Conservation (phyloP, 2,888 invertebrate species). For the Helicoverpa assulta region DNA sequence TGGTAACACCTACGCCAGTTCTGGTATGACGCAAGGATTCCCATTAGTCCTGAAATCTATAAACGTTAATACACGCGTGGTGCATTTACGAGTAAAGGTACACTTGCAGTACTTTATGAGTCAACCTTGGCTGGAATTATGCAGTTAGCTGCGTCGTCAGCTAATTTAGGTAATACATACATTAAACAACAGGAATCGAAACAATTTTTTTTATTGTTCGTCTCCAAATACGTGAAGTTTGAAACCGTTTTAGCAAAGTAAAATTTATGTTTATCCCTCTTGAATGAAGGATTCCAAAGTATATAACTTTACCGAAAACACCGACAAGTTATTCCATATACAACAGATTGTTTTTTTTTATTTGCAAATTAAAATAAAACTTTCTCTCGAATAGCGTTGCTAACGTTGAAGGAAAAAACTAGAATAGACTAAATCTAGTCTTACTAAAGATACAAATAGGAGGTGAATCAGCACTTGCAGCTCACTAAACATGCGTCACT, state of each 20-base stretch:
- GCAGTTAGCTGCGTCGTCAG: constrained; percentile 31
- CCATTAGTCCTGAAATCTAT: constrained; percentile 40
- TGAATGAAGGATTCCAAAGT: no score
- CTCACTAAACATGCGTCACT: constrained; percentile 27
- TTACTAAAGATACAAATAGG: constrained; percentile 17
- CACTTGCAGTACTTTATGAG: constrained; percentile 28
- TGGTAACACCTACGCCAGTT: constrained; percentile 43
- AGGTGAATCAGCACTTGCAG: constrained; percentile 26
- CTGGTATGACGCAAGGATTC: constrained; percentile 31
- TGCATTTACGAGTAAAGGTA: constrained; percentile 35
- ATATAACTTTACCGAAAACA: no score
- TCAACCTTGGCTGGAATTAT: constrained; percentile 42
- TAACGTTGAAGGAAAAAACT: neutral
- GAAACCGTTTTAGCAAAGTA: no score
- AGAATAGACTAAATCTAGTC: neutral
- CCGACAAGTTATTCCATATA: no score
- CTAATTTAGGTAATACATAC: constrained; percentile 32
- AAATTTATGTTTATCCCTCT: no score
- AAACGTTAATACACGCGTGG: constrained; percentile 20
- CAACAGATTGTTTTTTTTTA: no score
- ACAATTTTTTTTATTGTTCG: neutral
- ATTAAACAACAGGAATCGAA: constrained; percentile 25
- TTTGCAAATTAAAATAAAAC: no score
- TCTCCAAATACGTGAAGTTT: neutral
- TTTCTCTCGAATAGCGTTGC: no score